Base-by-base conservation (phyloP, 2,113 vertebrate species). In the Anarrhichthys ocellatus region DNA sequence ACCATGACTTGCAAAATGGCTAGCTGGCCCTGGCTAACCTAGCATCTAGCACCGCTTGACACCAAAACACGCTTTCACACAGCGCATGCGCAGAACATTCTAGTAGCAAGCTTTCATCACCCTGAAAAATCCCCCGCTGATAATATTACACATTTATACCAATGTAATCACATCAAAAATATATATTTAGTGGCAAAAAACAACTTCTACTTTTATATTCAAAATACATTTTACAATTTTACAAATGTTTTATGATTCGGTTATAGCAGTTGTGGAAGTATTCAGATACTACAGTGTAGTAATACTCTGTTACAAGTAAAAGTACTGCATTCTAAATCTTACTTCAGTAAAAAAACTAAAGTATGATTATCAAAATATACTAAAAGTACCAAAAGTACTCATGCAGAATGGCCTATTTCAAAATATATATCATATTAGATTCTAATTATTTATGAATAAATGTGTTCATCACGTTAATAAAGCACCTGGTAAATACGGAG, bases 1-100 rank as follows among this genome's bases (percentile, higher is more conserved):
- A 95, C 94, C 94, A 95, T 96, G 95, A 96, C 95, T 96, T 96
- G 95, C 95, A 96, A 66, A 95, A 96, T 89, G 86, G 91, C 89
- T 92, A 94, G 94, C 94, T 94, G 87, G 88, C 86, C 89, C 87
- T 86, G 91, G 92, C 91, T 92, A 93, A 88, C 92, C 38, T 92
- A 93, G 90, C 92, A 89, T 64, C n/a, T 36, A 54, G 87, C 86
- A 10, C 87, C 74, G 86, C 84, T 88, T 91, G 86, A 91, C 93
- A 92, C 84, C 78, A 89, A 90, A 91, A 92, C 92, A 94, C 91
- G 93, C 91, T 92, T 86, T 77, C 82, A 24, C 73, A 95, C 71
- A 32, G 94, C 64, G 95, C 95, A 96, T 94, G 95, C 95, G 95
- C 86, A 94, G 95, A 96, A 96, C 89, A 89, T 96, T 96, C 95